Evolutionary conservation across 2,113 vertebrate species (phyloP).

Genomic region (Zingel zingel): DNA sequence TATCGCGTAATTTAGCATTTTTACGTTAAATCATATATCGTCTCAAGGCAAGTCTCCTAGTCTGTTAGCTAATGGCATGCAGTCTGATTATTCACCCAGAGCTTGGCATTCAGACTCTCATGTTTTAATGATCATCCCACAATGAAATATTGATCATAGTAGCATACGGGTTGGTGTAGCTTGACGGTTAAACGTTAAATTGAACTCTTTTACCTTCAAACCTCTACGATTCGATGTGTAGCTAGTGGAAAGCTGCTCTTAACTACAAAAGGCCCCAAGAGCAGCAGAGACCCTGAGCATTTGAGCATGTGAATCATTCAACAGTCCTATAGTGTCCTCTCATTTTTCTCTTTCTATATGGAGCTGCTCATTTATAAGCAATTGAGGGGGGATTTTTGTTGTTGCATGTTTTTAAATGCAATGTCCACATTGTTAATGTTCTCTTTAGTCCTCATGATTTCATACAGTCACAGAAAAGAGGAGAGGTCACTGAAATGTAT

Average conservation of each 20-base stretch:
- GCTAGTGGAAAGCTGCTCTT: conserved; percentile 28
- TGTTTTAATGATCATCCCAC: conserved; percentile 78
- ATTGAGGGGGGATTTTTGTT: conserved; percentile 6
- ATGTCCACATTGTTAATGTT: conserved; percentile 4
- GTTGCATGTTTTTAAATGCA: not conserved
- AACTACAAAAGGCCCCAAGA: conserved; percentile 43
- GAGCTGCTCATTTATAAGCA: conserved; percentile 47
- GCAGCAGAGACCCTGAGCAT: conserved; percentile 25
- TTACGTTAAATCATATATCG: conserved; percentile 1
- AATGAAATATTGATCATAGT: conserved; percentile 80
- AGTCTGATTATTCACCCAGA: conserved; percentile 71
- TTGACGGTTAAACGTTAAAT: conserved; percentile 71
- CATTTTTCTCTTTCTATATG: conserved; percentile 39
- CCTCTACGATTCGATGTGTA: conserved; percentile 15
- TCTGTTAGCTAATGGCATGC: conserved; percentile 39
- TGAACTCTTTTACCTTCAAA: conserved; percentile 31
- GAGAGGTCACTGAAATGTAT: conserved; percentile 21
- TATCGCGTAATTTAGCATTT: conserved; percentile 14
- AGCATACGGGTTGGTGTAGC: conserved; percentile 53
- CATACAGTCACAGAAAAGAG: not conserved
- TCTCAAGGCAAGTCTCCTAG: conserved; percentile 30
- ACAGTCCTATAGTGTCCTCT: conserved; percentile 43
- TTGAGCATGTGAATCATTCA: conserved; percentile 69
- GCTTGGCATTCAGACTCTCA: conserved; percentile 72
- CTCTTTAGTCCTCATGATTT: conserved; percentile 11